phyloP scores from a whole-genome alignment of 92 coral and sea anemone genomes.

The Siderastrea siderea region DNA sequence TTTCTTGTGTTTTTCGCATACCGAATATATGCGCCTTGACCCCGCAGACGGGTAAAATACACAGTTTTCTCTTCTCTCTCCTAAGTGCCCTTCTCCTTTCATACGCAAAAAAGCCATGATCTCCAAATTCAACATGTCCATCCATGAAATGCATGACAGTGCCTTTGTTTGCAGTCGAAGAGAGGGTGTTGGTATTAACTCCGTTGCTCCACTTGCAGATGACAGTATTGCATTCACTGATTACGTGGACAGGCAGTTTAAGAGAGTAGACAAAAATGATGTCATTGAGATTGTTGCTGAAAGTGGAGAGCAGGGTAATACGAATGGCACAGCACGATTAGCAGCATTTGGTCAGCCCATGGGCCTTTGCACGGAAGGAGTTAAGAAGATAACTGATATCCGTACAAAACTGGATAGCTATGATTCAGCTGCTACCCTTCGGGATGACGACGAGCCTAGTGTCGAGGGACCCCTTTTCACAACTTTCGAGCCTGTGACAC shows the following conservation, averaged over 20 bases:
- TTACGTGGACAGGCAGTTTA: neutral
- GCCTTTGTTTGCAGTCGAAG: neutral
- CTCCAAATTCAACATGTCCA: conserved; percentile 9
- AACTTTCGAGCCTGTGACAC: too few relatives aligned
- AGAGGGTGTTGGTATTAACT: neutral
- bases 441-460: too few relatives aligned
- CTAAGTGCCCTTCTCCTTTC: too few relatives aligned
- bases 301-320: conserved; percentile 25
- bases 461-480: too few relatives aligned
- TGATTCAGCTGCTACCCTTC: too few relatives aligned
- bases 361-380: conserved; percentile 34
- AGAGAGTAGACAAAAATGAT: neutral
- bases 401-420: neutral
- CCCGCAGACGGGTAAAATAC: too few relatives aligned
- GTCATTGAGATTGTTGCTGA: conserved; percentile 18
- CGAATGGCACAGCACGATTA: conserved; percentile 8
- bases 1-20: conserved; percentile 18
- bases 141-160: neutral
- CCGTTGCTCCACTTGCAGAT: conserved; percentile 29
- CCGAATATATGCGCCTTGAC: neutral
- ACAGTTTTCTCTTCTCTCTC: too few relatives aligned
- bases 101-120: too few relatives aligned
- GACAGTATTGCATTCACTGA: conserved; percentile 20
- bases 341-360: conserved; percentile 43
- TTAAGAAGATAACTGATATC: conserved; percentile 26